These are phyloP conservation scores for Sapayoa aenigma DNA, from an alignment of 2,113 vertebrate species.

Conservation along the genomic window DNA sequence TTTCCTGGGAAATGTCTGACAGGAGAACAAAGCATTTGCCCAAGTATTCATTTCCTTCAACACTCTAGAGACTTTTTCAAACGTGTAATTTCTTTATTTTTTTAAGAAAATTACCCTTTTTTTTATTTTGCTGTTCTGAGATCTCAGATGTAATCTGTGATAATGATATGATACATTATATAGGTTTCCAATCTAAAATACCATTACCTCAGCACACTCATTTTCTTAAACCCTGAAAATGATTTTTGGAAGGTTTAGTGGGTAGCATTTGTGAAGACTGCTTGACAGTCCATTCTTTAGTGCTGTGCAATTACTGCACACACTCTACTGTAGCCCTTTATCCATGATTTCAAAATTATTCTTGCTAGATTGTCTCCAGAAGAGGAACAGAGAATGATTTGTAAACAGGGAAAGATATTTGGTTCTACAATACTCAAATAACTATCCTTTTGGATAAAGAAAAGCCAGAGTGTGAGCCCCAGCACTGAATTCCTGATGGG, in stretches of 20 bases:
- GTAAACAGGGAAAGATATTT: background rate
- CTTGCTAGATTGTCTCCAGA: background rate
- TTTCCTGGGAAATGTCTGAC: constrained; percentile 3
- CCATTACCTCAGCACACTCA: background rate
- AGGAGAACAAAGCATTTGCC: constrained; percentile 32
- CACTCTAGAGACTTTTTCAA: background rate
- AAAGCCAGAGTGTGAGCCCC: background rate
- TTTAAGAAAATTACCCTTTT: background rate
- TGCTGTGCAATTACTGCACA: background rate
- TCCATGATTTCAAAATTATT: background rate
- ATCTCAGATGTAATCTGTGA: background rate
- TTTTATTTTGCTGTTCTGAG: background rate
- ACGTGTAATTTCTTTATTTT: background rate
- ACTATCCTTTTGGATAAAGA: background rate
- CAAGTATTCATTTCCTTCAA: constrained; percentile 31
- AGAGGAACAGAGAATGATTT: background rate
- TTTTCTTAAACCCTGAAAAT: constrained; percentile 7
- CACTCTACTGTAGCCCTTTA: background rate
- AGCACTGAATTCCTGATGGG: background rate
- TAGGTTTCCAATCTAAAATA: background rate
- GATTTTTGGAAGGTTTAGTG: background rate
- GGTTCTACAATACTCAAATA: background rate
- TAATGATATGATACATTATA: background rate
- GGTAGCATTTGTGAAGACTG: background rate
- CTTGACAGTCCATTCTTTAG: background rate